Conservation (phyloP, 2,888 invertebrate genomes). For the Orthonevra nobilis region DNA sequence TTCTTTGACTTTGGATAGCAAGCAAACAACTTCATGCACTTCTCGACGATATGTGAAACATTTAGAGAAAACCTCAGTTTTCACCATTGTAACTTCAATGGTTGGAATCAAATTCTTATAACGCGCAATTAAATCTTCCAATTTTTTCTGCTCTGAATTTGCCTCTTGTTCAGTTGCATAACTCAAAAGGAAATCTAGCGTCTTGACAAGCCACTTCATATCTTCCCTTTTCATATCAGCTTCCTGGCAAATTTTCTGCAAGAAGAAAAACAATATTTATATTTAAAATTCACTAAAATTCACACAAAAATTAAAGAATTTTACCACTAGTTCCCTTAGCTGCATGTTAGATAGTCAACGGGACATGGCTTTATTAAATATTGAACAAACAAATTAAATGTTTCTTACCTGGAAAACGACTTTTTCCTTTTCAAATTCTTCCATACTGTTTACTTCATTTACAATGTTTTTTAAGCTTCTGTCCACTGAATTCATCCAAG, state of each 20-base stretch:
- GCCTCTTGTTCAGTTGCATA: conserved; percentile 91
- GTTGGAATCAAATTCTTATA: conserved; percentile 95
- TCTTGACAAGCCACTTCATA: conserved; percentile 97
- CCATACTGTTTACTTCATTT: conserved; percentile 90
- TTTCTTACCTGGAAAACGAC: conserved; percentile 90
- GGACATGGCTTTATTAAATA: neutral
- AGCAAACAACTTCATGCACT: conserved; percentile 90
- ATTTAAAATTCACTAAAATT: neutral
- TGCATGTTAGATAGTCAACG: conserved; percentile 74
- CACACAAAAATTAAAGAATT: conserved; percentile 26
- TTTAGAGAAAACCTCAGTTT: conserved; percentile 94
- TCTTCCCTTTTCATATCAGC: conserved; percentile 94
- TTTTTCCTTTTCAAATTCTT: conserved; percentile 94
- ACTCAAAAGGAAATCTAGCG: conserved; percentile 90
- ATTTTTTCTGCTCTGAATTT: conserved; percentile 88
- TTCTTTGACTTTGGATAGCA: conserved; percentile 88
- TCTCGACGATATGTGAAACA: conserved; percentile 95
- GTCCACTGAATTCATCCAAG: conserved; percentile 96
- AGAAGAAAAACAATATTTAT: conserved; percentile 44
- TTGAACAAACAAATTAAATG: neutral
- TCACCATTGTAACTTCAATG: conserved; percentile 95
- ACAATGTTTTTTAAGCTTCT: conserved; percentile 90
- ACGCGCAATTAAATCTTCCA: conserved; percentile 91
- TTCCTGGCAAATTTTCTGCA: conserved; percentile 92
- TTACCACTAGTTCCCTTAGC: conserved; percentile 81